Conservation (phyloP, 2,888 invertebrate species). For the Aproaerema taeniolella region DNA sequence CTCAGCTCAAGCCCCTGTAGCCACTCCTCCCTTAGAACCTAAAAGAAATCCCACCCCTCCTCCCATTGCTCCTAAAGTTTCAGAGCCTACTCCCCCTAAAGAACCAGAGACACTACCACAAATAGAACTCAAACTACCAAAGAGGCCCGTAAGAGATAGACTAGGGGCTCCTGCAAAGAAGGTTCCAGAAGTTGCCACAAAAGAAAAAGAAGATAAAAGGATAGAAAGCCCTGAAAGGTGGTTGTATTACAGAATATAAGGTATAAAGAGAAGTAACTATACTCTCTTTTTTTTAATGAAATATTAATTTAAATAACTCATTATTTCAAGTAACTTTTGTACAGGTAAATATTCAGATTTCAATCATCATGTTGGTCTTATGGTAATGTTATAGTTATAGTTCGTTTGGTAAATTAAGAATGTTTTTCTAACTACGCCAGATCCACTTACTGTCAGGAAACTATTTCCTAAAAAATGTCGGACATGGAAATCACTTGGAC, state of each 20-base stretch:
- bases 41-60: constrained; percentile 19
- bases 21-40: constrained; percentile 39
- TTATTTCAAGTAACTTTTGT: no score
- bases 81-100: no score
- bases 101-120: constrained; percentile 55
- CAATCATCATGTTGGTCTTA: no score
- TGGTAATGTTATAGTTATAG: no score
- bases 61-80: constrained; percentile 5
- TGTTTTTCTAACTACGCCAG: no score
- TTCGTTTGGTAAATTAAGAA: no score
- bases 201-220: constrained; percentile 31
- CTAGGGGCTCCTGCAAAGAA: constrained; percentile 51
- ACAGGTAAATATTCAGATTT: no score
- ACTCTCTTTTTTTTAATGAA: background rate
- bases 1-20: constrained; percentile 38
- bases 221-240: constrained; percentile 66
- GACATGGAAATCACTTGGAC: no score
- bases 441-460: no score
- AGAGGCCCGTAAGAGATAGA: constrained; percentile 64
- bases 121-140: constrained; percentile 68
- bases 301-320: background rate
- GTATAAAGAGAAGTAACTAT: constrained; percentile 29
- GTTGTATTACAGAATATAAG: constrained; percentile 44
- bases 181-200: constrained; percentile 24
- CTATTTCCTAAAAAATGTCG: no score